Conservation (phyloP, 2,888 invertebrate species). For the Nezara viridula region DNA sequence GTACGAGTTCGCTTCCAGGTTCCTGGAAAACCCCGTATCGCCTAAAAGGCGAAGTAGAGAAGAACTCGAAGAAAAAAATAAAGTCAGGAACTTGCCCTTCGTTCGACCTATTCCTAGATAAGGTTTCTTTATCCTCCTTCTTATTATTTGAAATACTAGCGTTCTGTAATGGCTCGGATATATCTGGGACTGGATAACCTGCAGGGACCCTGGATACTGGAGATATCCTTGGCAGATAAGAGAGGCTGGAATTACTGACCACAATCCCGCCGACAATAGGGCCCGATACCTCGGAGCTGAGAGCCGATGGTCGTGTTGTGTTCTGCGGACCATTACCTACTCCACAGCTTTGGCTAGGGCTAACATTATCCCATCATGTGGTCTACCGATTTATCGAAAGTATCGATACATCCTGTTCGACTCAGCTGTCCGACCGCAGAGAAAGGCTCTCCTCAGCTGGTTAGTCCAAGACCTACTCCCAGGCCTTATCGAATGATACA, state of each 20-base stretch:
- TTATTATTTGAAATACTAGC: not conserved
- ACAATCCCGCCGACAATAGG: not conserved
- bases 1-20: too few relatives aligned
- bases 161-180: not conserved
- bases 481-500: too few relatives aligned
- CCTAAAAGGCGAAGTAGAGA: too few relatives aligned
- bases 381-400: not conserved
- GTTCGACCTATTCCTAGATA: too few relatives aligned
- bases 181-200: not conserved
- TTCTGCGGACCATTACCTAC: not conserved
- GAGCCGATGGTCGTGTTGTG: not conserved
- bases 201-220: not conserved
- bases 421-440: not conserved
- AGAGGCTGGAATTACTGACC: not conserved
- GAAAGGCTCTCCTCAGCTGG: not conserved
- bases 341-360: not conserved
- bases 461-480: not conserved
- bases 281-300: not conserved
- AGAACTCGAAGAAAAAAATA: too few relatives aligned
- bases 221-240: conserved; percentile 1
- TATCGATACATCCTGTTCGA: not conserved
- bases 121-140: not conserved
- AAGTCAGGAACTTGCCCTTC: too few relatives aligned
- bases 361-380: conserved; percentile 8
- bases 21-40: too few relatives aligned